Percentiles rank a stretch among this genome's conserved stretches.
Conservation (phyloP, 2,113 vertebrate genomes). For the Campylomormyrus tamandua region DNA sequence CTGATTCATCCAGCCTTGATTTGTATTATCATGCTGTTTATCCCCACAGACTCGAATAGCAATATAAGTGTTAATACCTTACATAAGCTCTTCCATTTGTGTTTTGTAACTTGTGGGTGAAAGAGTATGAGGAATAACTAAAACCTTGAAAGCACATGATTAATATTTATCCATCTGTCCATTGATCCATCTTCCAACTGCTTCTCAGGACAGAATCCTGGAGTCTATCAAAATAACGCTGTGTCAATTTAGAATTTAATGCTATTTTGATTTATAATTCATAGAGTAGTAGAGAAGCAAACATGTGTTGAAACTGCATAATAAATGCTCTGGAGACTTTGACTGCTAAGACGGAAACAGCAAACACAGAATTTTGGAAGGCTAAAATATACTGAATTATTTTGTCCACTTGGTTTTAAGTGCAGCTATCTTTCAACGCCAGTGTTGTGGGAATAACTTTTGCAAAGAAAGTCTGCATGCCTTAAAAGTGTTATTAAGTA, state of each 20-base stretch:
- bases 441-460: neutral
- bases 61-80: neutral
- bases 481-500: neutral
- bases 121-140: neutral
- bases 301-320: neutral
- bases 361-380: neutral
- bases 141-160: neutral
- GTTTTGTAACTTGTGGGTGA: neutral
- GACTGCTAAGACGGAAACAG: neutral
- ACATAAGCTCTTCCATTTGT: neutral
- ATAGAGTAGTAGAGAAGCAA: neutral
- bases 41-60: neutral
- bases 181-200: neutral
- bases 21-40: neutral
- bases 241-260: neutral
- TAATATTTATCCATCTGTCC: neutral
- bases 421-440: neutral
- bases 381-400: neutral
- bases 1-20: slow-evolving; percentile 1
- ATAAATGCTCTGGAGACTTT: neutral
- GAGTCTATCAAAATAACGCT: neutral
- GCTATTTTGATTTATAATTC: neutral
- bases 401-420: neutral
- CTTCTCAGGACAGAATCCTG: neutral
- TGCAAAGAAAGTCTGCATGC: neutral